These are phyloP conservation scores for Colius striatus DNA, from an alignment of 2,113 vertebrate species.

Conservation along the genomic window DNA sequence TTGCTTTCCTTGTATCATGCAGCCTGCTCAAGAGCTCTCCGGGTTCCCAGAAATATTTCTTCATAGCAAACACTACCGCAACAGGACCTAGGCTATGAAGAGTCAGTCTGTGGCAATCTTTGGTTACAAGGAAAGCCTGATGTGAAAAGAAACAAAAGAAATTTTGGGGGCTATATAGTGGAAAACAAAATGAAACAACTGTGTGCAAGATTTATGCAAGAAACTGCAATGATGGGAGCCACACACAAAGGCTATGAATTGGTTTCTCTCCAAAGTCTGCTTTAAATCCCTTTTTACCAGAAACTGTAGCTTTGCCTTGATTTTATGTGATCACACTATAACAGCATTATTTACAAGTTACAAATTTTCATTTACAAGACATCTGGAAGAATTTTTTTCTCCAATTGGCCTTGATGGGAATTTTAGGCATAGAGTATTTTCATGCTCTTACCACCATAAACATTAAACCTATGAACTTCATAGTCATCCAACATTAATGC, in stretches of 20 bases:
- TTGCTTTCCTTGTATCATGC: not conserved
- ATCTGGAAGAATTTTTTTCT: not conserved
- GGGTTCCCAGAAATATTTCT: not conserved
- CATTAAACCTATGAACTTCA: not conserved
- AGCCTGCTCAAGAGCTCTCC: not conserved
- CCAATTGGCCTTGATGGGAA: not conserved
- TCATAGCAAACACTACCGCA: not conserved
- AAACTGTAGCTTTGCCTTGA: not conserved
- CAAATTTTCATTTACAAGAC: not conserved
- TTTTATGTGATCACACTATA: not conserved
- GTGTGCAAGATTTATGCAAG: not conserved
- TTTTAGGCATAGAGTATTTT: not conserved
- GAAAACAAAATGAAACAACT: not conserved
- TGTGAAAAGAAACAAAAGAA: not conserved
- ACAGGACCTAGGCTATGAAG: not conserved
- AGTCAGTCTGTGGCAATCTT: not conserved
- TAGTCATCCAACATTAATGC: not conserved
- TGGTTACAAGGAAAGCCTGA: not conserved
- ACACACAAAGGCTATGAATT: not conserved
- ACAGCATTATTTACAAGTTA: not conserved
- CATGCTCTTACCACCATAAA: not conserved
- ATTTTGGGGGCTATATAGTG: not conserved
- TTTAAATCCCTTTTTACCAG: not conserved
- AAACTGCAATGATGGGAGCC: not conserved
- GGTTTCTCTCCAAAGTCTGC: not conserved